These are phyloP conservation scores for Delphinus delphis DNA, from an alignment of 2,113 vertebrate species.

Conservation along the genomic window DNA sequence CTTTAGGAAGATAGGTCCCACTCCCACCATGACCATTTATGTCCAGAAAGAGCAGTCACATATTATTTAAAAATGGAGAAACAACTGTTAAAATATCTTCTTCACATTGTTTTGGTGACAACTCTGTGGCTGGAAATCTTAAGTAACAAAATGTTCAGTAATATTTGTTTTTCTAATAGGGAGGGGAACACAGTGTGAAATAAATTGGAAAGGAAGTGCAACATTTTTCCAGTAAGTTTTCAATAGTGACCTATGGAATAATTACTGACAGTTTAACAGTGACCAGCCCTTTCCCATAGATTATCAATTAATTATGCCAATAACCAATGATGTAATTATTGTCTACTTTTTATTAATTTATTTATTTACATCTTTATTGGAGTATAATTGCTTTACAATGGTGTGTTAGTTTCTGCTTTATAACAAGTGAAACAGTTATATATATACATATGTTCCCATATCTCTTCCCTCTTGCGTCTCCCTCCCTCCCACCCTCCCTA, in stretches of 20 bases:
- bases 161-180: not conserved
- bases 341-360: not conserved
- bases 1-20: not conserved
- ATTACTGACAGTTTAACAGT: not conserved
- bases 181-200: not conserved
- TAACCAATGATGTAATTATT: not conserved
- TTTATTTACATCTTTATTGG: no score
- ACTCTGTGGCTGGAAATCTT: conserved; percentile 12
- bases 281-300: not conserved
- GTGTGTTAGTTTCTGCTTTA: no score
- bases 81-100: not conserved
- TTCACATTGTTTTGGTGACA: not conserved
- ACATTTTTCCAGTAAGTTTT: not conserved
- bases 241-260: not conserved
- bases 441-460: no score
- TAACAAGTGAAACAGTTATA: no score
- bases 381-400: no score
- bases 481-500: no score
- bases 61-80: conserved; percentile 8
- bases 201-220: not conserved
- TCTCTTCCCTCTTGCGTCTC: no score
- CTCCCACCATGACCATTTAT: not conserved
- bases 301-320: not conserved
- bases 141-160: not conserved
- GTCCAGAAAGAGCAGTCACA: conserved; percentile 9